phyloP scores from a whole-genome alignment of 2,113 vertebrate genomes.

The Nerophis ophidion region DNA sequence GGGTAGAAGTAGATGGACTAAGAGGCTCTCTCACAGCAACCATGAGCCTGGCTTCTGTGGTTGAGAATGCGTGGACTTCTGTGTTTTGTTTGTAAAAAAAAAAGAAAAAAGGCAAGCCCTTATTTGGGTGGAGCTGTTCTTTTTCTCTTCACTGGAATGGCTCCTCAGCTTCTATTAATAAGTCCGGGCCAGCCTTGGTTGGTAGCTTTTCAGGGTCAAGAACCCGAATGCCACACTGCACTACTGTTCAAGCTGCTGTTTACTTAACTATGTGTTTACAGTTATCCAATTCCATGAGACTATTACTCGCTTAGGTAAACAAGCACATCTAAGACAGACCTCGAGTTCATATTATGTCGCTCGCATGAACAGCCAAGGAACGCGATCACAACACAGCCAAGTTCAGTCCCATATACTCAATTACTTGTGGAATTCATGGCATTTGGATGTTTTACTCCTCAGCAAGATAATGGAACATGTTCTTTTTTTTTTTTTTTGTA shows the following conservation, averaged over 20 bases:
- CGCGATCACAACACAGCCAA: conserved; percentile 36
- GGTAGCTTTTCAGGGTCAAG: conserved; percentile 19
- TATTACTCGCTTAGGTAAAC: conserved; percentile 34
- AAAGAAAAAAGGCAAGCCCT: conserved; percentile 26
- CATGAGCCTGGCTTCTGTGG: conserved; percentile 19
- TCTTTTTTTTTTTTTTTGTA: conserved; percentile 63
- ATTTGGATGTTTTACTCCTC: conserved; percentile 72
- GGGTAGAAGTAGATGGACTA: conserved; percentile 22
- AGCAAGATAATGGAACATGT: conserved; percentile 71
- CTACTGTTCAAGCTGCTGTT: conserved; percentile 18
- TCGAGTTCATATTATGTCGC: conserved; percentile 34
- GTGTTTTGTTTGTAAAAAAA: conserved; percentile 45
- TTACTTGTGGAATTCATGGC: conserved; percentile 80
- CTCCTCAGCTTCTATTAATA: conserved; percentile 50
- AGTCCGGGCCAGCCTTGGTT: conserved; percentile 16
- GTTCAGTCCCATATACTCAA: conserved; percentile 74
- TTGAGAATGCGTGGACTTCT: conserved; percentile 19
- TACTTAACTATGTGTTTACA: conserved; percentile 29
- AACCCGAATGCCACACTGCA: conserved; percentile 30
- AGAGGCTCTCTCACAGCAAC: conserved; percentile 33
- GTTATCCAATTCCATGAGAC: conserved; percentile 8
- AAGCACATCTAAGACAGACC: conserved; percentile 14
- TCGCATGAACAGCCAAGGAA: conserved; percentile 30
- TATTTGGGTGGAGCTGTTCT: conserved; percentile 53
- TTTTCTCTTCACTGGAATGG: conserved; percentile 38